Base-by-base conservation (phyloP, 2,888 invertebrate species). In the Nemotelus nigrinus region DNA sequence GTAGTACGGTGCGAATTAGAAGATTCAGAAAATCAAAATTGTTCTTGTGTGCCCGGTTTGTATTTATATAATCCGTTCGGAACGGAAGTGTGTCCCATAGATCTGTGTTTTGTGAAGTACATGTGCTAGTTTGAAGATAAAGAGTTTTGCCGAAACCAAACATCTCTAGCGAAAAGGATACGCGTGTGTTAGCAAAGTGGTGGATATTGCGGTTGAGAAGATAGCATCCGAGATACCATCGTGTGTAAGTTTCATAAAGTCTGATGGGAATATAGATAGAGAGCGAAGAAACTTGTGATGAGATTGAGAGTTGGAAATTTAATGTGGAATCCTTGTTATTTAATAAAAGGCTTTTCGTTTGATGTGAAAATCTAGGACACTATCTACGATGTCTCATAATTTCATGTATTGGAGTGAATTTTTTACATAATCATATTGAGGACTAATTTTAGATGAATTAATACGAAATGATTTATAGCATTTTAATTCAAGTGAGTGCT, bases 11-110 rank as follows among this genome's bases (percentile, higher is more conserved):
- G 25, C 25, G 25, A 25, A 25, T 25, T 43, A 60, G 44, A 60
- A 72, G 50, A 39, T 60, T 8, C 45, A 47, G 41, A 60, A 74
- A 74, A 74, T 74, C 25, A 63, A 60, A 74, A 74, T 48, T 74
- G 63, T 48, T 60, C 55, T 60, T 63, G 74, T 60, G 58, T 72
- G 57, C 8, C 72, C 72, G 58, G 58, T 25, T 58, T 58, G 47
- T 58, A 57, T 25, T 72, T 72, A 72, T 47, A 58, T 72, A 72
- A 72, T 72, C 72, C 58, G 45, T 58, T 58, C 60, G 25, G 3
- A 58, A 60, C 47, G 70, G 47, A 53, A 70, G 41, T 67, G 70
- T 70, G 70, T 70, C 70, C 70, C 55, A 53, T 53, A 39, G 55
- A 70, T 43, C 55, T 70, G 70, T 70, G 70, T 55, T 39, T 44